Base-by-base conservation (phyloP, 1,140 invertebrate species). In the Bombus balteatus region DNA sequence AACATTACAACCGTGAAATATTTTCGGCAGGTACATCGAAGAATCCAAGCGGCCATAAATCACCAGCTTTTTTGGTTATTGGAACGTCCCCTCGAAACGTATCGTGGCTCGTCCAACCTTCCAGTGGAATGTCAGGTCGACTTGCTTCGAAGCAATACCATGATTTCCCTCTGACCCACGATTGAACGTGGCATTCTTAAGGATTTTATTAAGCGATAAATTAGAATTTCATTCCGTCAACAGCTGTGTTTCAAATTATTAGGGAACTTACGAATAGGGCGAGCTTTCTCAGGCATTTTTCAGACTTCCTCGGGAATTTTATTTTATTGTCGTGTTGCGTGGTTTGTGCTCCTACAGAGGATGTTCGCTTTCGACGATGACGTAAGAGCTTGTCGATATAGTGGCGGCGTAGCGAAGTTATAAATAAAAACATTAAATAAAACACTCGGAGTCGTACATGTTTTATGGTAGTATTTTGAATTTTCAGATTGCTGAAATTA, bases 201-300 rank as follows among this genome's bases (percentile, higher is more conserved):
- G 84, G 62, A 81, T 85, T 43, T 68, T 76, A 90, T 88, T 85
- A 89, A 76, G 59, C 79, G 71, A 89, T 90, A 90, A 90, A 90
- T 88, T 89, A 89, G 89, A 90, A 88, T 81, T 83, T 87, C 34
- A 88, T 78, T 70, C 32, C 39, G 9, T 32, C 15, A 34, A 25
- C 18, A 39, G 28, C 12, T 32, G 39, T 18, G 65, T 68, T 71
- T 47, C 39, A 41, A 73, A 53, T 79, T 80, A 53, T 22, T 53
- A 22, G 6, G 18, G 5, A 53, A 22, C 6, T 53, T 53, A 0
- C 5, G 18, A 53, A 8, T 22, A 53, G 18, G 47, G 18, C 5
- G 18, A 8, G 1, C 6, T 53, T 22, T 22, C 1, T 0, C 47
- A 53, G 47, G 47, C 6, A 8, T 53, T 22, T 18, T 53, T 53